Evolutionary conservation across 53 echinoderm and acorn worm genomes (phyloP), one percentile per base, ranked within the genome.

Genomic region (Hippasteria phrygiana): DNA sequence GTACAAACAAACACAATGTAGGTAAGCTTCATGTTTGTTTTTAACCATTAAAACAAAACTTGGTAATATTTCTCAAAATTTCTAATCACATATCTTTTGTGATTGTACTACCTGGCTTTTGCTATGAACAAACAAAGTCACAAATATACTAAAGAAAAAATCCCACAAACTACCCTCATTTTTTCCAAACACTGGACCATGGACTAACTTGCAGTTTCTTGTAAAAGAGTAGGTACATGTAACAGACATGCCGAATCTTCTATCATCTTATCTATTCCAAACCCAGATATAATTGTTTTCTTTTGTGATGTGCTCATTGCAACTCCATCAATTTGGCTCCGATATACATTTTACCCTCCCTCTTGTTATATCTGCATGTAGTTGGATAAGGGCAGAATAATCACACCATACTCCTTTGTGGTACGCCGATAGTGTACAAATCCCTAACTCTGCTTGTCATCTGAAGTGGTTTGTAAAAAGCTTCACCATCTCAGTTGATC

Each of bases 361-460:
- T 5, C 26, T 14, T 24, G 59, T 59, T 8, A 59, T 18, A 8
- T 18, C 2, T 5, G 26, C 3, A 8, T 45, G 5, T 45, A 22
- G 26, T 59, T 7, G 18, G 54, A 1, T 26, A 59, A 36, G 32
- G 33, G 67, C 67, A 34, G 9, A 34, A 14, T 36, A 36, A 35
- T 66, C 33, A 66, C 32, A 66, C 26, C 18, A 38, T 39, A 33
- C 38, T 37, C 35, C 26, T 42, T 3, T 35, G 56, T 17, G 42
- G 35, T 47, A 18, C 50, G 20, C n/a, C 16, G 51, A 9, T 50
- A 36, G 24, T 12, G 6, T 3, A 56, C 38, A 38, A n/a, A n/a
- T n/a, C n/a, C n/a, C 62, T 35, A 11, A 41, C 56, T 18, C 13
- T 59, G 56, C 28, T 77, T 75, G 50, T 75, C 28, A 78, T 78